Evolutionary conservation across 2,113 vertebrate genomes (phyloP).

Genomic region (Brachyhypopomus gauderio): DNA sequence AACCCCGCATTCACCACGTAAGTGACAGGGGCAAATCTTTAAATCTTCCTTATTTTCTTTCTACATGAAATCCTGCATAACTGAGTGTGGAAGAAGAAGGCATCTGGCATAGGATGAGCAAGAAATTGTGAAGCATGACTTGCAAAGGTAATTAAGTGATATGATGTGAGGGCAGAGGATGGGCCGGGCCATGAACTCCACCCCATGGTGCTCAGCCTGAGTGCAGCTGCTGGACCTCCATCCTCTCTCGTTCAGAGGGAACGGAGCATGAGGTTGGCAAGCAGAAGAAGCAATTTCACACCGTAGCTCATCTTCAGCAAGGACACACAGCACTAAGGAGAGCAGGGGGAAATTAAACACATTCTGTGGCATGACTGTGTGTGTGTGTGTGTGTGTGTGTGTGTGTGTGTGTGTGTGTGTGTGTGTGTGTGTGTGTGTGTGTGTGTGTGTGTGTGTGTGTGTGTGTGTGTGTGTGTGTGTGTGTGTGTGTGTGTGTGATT

Average conservation of each 20-base stretch:
- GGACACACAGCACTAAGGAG: background rate
- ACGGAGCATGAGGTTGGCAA: background rate
- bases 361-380: background rate
- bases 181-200: background rate
- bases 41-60: background rate
- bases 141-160: slow-evolving; percentile 7
- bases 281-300: slow-evolving; percentile 47
- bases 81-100: background rate
- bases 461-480: background rate
- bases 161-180: background rate
- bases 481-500: background rate
- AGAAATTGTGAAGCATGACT: background rate
- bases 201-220: too few species aligned
- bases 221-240: background rate
- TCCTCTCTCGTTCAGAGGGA: slow-evolving; percentile 1
- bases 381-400: background rate
- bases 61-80: background rate
- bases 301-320: slow-evolving; percentile 4
- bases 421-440: background rate
- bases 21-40: slow-evolving; percentile 62
- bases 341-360: background rate
- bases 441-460: background rate
- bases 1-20: slow-evolving; percentile 90
- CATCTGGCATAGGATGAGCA: slow-evolving; percentile 2
- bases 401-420: background rate